Evolutionary conservation across 1,140 invertebrate species (phyloP), one percentile per base, ranked within the genome.

Genomic region (Gonatopus flavifemur): DNA sequence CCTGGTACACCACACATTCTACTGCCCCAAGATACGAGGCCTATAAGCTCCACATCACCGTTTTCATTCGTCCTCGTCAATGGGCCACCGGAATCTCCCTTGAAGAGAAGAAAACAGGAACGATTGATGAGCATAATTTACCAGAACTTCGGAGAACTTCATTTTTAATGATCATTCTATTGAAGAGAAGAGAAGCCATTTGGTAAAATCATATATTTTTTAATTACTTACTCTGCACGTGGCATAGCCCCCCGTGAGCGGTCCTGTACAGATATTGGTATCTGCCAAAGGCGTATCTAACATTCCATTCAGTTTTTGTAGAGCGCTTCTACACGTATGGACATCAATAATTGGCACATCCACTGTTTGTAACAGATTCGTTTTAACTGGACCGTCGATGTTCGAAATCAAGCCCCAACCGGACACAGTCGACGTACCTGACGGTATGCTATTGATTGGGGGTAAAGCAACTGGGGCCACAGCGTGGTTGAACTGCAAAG

Each of bases 11-110:
- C 84, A 59, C 87, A 87, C 56, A 88, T 88, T 20, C 81, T 72
- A 42, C 82, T 76, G 9, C 88, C 88, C 85, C 86, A 90, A 3
- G 87, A 89, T 1, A 88, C 86, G 13, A 88, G 67, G 22, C 88
- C 88, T 45, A 89, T 60, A 1, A 62, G 6, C 42, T 64, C 54
- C 2, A n/a, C 1, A 3, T 12, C 37, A 10, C 45, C 48, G n/a
- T 33, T 10, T 0, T 15, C 19, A 9, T 49, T 53, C 7, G n/a
- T 24, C 22, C 70, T 59, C 16, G 83, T 76, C 24, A 87, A 61
- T 13, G 86, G 86, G 42, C 86, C 85, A 36, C 86, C 86, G 21
- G 84, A 86, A 66, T 88, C 86, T 35, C 85, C 85, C 69, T 72
- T 15, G 22, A 57, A 49, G 28, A 52, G 24, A n/a, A n/a, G n/a